Evolutionary conservation across 1,140 invertebrate genomes (phyloP), one percentile per base, ranked within the genome.

Genomic region (Cotesia chilonis): DNA sequence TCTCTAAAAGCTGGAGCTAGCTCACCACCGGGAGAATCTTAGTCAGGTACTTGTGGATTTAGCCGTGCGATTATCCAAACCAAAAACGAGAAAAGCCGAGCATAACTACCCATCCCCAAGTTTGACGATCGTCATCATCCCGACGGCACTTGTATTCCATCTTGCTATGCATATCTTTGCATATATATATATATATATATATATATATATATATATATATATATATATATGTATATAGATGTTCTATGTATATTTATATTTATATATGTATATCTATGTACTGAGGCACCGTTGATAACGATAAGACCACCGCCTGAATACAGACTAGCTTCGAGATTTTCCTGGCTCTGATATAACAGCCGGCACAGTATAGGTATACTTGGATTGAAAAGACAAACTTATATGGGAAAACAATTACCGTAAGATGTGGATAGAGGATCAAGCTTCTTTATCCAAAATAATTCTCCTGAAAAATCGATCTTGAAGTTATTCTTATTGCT

Each of bases 41-140:
- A 65, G 70, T 71, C 70, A 57, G 70, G 61, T 52, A 57, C 63
- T 71, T 71, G 20, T 36, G 61, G 61, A 71, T 71, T 71, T 71
- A 57, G 63, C 61, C 51, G 41, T 47, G 51, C 61, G 70, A 71
- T 71, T 71, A 71, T 71, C 70, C 61, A 47, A 47, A 41, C 59
- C 28, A 66, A 52, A 66, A 71, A 71, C 14, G 70, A 52, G 17
- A 38, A 70, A 70, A 57, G 68, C 55, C 35, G 63, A 41, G 65
- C 47, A n/a, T 65, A 65, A 71, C 63, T 65, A 71, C 70, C 70
- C 70, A 65, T 71, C 51, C 61, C 61, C 52, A 71, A 71, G 51
- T 71, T 71, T 71, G 70, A 71, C 63, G 61, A 71, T 71, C 70
- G 55, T 71, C 60, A 59, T 51, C 68, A 63, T 63, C 12, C 36